Evolutionary conservation across 2,797 vertebrate genomes (phyloP).

Genomic region (Podarcis siculus): DNA sequence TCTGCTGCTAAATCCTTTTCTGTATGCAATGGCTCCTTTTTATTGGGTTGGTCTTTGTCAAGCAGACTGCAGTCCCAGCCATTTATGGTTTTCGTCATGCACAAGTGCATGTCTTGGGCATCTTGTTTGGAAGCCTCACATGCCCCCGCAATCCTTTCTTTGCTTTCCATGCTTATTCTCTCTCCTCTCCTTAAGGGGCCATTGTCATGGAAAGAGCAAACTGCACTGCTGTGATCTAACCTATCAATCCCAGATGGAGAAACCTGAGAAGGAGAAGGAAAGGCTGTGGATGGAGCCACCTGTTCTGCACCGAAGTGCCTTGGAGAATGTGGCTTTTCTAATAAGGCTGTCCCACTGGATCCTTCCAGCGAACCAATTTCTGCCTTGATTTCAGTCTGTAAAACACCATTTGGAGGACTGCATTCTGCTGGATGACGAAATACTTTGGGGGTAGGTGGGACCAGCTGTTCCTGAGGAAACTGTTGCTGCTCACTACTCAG

Average conservation of each 20-base stretch:
- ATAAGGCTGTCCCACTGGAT: conserved; percentile 35
- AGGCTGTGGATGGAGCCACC: conserved; percentile 24
- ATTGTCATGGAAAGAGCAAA: conserved; percentile 55
- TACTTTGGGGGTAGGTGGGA: background rate
- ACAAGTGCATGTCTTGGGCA: conserved; percentile 19
- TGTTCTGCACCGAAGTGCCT: conserved; percentile 29
- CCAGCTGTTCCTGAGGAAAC: background rate
- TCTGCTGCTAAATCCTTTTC: background rate
- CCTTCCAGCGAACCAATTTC: conserved; percentile 47
- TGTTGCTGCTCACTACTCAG: accelerated
- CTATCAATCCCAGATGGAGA: conserved; percentile 40
- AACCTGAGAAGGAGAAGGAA: conserved; percentile 42
- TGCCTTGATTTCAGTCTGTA: conserved; percentile 27
- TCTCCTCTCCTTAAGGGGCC: conserved; percentile 53
- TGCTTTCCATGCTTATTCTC: background rate
- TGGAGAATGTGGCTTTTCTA: conserved; percentile 40
- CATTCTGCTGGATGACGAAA: conserved; percentile 3
- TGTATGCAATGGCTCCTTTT: conserved; percentile 46
- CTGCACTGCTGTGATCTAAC: conserved; percentile 37
- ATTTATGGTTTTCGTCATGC: conserved; percentile 29
- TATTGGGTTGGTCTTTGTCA: conserved; percentile 27
- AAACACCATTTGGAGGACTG: conserved; percentile 18
- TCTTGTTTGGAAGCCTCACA: conserved; percentile 42
- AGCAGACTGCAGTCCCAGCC: conserved; percentile 51
- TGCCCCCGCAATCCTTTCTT: conserved; percentile 13